phyloP scores from a whole-genome alignment of 2,888 invertebrate genomes.

The Terebella lapidaria region DNA sequence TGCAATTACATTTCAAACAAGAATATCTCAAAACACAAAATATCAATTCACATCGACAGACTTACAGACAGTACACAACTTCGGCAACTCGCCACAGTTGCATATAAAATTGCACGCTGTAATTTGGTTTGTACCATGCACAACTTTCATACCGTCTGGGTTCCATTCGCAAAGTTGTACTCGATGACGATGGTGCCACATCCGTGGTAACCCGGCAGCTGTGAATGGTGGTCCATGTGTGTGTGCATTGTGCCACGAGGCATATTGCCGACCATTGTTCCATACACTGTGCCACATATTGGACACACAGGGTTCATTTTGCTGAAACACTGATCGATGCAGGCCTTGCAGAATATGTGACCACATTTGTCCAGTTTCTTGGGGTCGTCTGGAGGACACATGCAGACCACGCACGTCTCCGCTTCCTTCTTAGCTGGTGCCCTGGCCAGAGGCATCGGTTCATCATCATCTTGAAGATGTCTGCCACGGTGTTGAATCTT shows the following conservation, averaged over 20 bases:
- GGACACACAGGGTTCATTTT: slow-evolving; percentile 1
- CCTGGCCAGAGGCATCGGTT: too few relatives aligned
- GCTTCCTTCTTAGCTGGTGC: neutral
- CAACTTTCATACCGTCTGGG: slow-evolving; percentile 32
- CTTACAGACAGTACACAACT: too few relatives aligned
- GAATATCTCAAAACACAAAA: too few relatives aligned
- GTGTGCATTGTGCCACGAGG: slow-evolving; percentile 28
- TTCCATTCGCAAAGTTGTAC: slow-evolving; percentile 43
- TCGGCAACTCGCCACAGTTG: too few relatives aligned
- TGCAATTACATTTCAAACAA: too few relatives aligned
- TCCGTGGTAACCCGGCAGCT: slow-evolving; percentile 23
- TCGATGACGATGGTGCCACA: slow-evolving; percentile 25
- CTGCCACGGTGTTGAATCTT: too few relatives aligned
- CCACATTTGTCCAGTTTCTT: slow-evolving; percentile 1
- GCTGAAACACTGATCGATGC: neutral
- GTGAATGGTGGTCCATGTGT: neutral
- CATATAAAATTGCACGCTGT: too few relatives aligned
- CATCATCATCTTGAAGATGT: too few relatives aligned
- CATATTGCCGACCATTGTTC: neutral
- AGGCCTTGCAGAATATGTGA: neutral
- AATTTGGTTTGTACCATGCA: too few relatives aligned
- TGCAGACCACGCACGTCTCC: neutral
- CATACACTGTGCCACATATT: neutral
- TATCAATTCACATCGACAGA: too few relatives aligned
- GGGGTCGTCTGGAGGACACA: neutral